Conservation (phyloP, 2,888 invertebrate genomes). For the Microctonus brassicae region DNA sequence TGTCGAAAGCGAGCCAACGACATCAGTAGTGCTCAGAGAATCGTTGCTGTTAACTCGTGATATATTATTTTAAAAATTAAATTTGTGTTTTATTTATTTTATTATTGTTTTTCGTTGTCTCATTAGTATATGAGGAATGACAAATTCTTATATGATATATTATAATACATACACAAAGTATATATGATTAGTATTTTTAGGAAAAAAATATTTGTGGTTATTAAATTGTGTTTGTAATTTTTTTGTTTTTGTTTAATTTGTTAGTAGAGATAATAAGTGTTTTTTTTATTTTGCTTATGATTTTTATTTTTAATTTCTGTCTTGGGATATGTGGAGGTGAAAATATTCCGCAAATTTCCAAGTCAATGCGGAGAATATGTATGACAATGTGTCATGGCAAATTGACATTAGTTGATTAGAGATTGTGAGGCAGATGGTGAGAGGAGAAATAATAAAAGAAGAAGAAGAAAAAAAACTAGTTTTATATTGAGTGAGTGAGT, state of each 20-base stretch:
- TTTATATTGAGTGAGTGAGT: neutral
- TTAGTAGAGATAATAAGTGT: neutral
- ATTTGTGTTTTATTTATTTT: neutral
- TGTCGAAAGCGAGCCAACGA: slow-evolving; percentile 5
- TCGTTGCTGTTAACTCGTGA: neutral
- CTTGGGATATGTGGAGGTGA: neutral
- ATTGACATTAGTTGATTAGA: slow-evolving; percentile 10
- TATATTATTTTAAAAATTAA: slow-evolving; percentile 4
- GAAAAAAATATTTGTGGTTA: too few species aligned
- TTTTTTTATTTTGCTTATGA: neutral
- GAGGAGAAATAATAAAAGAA: neutral
- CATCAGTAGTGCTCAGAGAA: neutral
- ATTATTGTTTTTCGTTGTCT: too few species aligned
- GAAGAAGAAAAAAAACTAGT: neutral
- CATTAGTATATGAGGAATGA: too few species aligned
- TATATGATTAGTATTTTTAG: too few species aligned
- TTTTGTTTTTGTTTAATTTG: too few species aligned
- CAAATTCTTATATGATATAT: too few species aligned
- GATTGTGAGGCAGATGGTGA: too few species aligned
- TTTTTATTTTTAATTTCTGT: neutral
- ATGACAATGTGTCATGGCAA: neutral
- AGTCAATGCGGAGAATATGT: slow-evolving; percentile 14
- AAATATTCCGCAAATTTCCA: slow-evolving; percentile 6
- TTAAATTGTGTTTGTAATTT: too few species aligned
- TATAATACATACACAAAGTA: too few species aligned